Evolutionary conservation across 2,113 vertebrate genomes (phyloP), one percentile per base, ranked within the genome.

Genomic region (Calidris pugnax): DNA sequence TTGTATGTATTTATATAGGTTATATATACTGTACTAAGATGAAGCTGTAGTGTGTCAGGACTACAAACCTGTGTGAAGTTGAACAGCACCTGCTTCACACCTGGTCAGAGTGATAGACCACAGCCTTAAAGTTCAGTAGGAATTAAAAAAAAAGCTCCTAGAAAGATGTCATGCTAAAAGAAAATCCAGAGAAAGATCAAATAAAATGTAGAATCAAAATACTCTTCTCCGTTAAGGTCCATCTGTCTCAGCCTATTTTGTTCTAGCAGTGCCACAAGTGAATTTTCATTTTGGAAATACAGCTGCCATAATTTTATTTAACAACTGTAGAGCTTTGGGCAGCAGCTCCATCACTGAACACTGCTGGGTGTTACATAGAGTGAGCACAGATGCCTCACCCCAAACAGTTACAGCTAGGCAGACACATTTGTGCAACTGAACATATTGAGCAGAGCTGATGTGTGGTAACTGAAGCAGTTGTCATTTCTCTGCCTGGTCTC

Each of bases 171-270:
- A 3, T 79, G 83, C 48, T 76, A 30, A 39, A 92, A 75, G 33
- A 32, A 60, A 90, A 85, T 20, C 45, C 79, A 76, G 67, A 79
- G 67, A 62, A 80, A 94, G 94, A 97, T 93, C 90, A 93, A 93
- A 94, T 50, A 57, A 79, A 87, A 64, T 1, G 27, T 17, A 18
- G 21, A 76, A 37, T 15, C 14, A 76, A 92, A 90, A 89, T 78
- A 59, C 11, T 47, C 7, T 35, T 41, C 12, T 85, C 1, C 1
- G 47, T 72, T 35, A 30, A 62, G 63, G 63, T 66, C 75, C 74
- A 63, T 71, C 75, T 26, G 5, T 47, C 79, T 72, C 71, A 45
- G 56, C 10, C 53, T 66, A 22, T 55, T 72, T 85, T 81, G 32
- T 53, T 73, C 66, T 83, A 28, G 45, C 45, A 76, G 45, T 23